Evolutionary conservation across 2,113 vertebrate genomes (phyloP).

Genomic region (Tachysurus vachellii): DNA sequence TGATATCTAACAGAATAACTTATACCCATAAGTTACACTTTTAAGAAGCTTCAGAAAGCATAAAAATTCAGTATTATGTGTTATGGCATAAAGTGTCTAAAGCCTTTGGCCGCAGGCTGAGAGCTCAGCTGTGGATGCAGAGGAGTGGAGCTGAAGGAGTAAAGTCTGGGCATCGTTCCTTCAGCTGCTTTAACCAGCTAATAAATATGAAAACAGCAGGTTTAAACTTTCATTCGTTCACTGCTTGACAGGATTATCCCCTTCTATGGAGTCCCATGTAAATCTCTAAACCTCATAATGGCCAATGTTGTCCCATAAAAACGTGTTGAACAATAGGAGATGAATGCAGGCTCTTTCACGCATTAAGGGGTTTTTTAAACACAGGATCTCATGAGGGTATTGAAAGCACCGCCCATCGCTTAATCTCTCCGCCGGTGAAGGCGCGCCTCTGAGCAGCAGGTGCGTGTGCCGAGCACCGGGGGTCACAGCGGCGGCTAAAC

Average conservation of each 20-base stretch:
- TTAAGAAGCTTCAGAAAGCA: neutral
- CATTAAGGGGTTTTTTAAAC: conserved; percentile 81
- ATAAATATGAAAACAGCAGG: conserved; percentile 86
- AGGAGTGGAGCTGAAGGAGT: neutral
- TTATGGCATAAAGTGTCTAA: neutral
- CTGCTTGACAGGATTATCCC: conserved; percentile 81
- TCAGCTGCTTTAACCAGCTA: conserved; percentile 81
- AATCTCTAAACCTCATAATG: conserved; percentile 89
- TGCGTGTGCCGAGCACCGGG: conserved; percentile 73
- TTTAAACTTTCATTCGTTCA: conserved; percentile 81
- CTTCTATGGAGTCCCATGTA: conserved; percentile 87
- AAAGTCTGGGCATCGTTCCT: conserved; percentile 56
- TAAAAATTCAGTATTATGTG: neutral
- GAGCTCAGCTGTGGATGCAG: conserved; percentile 3
- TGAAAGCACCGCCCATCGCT: conserved; percentile 80
- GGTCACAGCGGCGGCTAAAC: conserved; percentile 57
- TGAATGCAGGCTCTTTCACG: conserved; percentile 76
- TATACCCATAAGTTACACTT: neutral
- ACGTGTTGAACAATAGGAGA: conserved; percentile 76
- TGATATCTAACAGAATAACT: neutral
- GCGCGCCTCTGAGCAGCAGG: conserved; percentile 75
- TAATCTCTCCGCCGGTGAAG: conserved; percentile 88
- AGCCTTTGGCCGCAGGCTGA: neutral
- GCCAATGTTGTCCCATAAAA: conserved; percentile 88
- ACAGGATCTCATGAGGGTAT: conserved; percentile 79